Evolutionary conservation across 2,113 vertebrate genomes (phyloP).

Genomic region (Trematomus loennbergii): DNA sequence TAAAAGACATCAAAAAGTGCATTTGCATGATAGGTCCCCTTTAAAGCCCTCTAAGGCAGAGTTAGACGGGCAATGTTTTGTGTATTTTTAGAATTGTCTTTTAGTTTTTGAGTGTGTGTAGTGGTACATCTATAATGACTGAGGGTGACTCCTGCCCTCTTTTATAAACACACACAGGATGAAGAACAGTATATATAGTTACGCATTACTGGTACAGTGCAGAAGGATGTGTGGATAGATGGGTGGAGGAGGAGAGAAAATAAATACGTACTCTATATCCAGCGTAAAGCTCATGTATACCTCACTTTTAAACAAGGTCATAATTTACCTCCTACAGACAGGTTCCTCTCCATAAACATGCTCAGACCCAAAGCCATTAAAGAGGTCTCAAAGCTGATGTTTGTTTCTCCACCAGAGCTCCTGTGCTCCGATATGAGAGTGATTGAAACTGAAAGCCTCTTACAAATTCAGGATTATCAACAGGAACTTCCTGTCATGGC

Average conservation of each 20-base stretch:
- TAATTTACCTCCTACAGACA: constrained; percentile 27
- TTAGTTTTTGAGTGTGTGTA: background rate
- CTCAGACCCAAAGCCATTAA: too few relatives aligned
- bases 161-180: constrained; percentile 41
- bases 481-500: constrained; percentile 14
- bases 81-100: too few relatives aligned
- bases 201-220: constrained; percentile 24
- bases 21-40: too few relatives aligned
- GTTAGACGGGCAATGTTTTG: too few relatives aligned
- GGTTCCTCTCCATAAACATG: background rate
- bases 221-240: constrained; percentile 10
- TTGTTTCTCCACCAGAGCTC: background rate
- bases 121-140: constrained; percentile 20
- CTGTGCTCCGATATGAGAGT: background rate
- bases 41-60: too few relatives aligned
- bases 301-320: constrained; percentile 34
- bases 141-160: constrained; percentile 15
- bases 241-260: constrained; percentile 33
- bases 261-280: constrained; percentile 28
- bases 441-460: background rate
- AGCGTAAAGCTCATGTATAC: constrained; percentile 29
- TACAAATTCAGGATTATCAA: background rate
- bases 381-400: too few relatives aligned
- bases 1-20: too few relatives aligned
- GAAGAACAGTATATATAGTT: constrained; percentile 30